Conservation (phyloP, 2,797 vertebrate genomes). For the Rhodeus uyekii region DNA sequence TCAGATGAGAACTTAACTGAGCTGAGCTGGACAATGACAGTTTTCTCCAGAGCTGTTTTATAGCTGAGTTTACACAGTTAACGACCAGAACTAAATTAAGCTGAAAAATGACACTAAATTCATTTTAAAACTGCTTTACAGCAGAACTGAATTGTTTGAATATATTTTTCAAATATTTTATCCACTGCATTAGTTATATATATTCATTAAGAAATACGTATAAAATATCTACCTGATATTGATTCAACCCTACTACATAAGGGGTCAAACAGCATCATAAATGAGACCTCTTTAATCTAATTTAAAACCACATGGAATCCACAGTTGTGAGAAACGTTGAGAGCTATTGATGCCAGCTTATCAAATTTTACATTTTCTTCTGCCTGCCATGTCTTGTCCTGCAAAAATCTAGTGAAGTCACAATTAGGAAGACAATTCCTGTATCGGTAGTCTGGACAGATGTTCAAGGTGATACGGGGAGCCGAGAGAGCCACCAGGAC, state of each 20-base stretch:
- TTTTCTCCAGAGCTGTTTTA: neutral
- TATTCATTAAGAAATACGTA: neutral
- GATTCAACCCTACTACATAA: neutral
- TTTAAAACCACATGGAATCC: neutral
- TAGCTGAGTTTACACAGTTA: no score
- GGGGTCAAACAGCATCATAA: neutral
- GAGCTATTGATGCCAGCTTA: neutral
- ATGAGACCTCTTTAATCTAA: neutral
- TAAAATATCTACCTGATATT: neutral
- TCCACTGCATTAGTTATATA: no score
- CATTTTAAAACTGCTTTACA: no score
- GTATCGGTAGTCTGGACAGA: no score
- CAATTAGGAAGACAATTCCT: no score
- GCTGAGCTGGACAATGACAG: neutral
- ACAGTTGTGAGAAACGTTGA: neutral
- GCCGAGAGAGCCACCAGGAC: no score
- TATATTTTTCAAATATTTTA: no score
- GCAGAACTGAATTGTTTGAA: no score
- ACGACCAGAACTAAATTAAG: no score
- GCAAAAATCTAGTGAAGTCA: neutral
- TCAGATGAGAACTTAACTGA: neutral
- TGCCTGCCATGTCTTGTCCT: neutral
- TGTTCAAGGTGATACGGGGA: no score
- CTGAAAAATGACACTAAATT: no score
- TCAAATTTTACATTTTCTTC: neutral